Percentiles rank a stretch among this genome's conserved stretches.
Evolutionary conservation across 2,888 invertebrate species (phyloP).

Genomic region (Meganola albula): DNA sequence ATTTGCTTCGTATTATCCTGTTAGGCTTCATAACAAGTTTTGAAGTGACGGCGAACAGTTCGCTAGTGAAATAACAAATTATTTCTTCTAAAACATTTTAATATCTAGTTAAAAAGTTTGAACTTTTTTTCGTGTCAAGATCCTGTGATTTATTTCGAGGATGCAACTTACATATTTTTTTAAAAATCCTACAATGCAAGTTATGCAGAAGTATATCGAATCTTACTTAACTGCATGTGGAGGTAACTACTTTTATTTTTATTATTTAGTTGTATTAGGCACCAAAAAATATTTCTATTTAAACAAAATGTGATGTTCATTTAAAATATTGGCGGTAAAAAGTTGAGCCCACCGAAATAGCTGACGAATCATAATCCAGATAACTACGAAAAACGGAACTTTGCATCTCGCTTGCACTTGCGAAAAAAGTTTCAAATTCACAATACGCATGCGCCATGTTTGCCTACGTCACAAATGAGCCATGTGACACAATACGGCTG

Average conservation of each 20-base stretch:
- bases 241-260: background rate
- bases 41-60: background rate
- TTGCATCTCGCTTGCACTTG: slow-evolving; percentile 36
- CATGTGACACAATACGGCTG: slow-evolving; percentile 43
- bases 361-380: too few relatives aligned
- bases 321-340: slow-evolving; percentile 26
- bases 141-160: too few relatives aligned
- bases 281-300: too few relatives aligned
- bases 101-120: too few relatives aligned
- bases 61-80: background rate
- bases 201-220: background rate
- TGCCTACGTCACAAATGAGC: slow-evolving; percentile 47
- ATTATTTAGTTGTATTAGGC: too few relatives aligned
- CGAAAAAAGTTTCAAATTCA: slow-evolving; percentile 49
- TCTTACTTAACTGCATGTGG: background rate
- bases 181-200: too few relatives aligned
- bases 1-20: background rate
- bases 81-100: too few relatives aligned
- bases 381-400: too few relatives aligned
- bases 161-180: too few relatives aligned
- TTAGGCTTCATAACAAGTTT: background rate
- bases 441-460: slow-evolving; percentile 58
- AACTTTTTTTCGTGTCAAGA: too few relatives aligned
- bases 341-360: background rate
- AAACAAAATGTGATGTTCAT: too few relatives aligned